Percentiles rank a stretch among this genome's conserved stretches.
Conservation (phyloP, 2,888 invertebrate genomes). For the Molorchus minor region DNA sequence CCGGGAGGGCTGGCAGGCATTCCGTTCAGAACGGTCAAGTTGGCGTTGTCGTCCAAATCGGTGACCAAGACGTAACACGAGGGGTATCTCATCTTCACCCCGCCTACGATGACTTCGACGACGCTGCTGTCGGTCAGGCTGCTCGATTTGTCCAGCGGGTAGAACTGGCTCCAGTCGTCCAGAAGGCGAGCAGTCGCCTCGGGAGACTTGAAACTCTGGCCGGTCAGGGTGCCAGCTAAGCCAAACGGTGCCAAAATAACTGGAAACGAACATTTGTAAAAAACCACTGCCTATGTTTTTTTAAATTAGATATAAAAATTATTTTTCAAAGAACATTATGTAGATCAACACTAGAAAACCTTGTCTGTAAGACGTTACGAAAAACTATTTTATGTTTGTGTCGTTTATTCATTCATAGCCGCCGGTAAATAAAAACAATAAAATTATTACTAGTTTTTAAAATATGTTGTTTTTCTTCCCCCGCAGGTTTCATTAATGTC, state of each 20-base stretch:
- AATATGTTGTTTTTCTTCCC: too few relatives aligned
- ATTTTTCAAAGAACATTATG: too few relatives aligned
- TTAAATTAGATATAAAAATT: too few relatives aligned
- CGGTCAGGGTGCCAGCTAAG: constrained; percentile 89
- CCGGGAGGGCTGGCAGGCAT: constrained; percentile 17
- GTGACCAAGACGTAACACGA: constrained; percentile 92
- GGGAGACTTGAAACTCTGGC: constrained; percentile 78
- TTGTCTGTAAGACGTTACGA: too few relatives aligned
- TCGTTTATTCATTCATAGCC: too few relatives aligned
- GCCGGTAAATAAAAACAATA: too few relatives aligned
- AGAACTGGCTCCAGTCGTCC: constrained; percentile 95
- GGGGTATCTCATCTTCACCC: constrained; percentile 95
- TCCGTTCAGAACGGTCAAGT: constrained; percentile 50
- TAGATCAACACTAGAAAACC: too few relatives aligned
- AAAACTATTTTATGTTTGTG: too few relatives aligned
- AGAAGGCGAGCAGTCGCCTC: constrained; percentile 79
- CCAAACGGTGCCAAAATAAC: constrained; percentile 97
- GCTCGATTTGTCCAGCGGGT: constrained; percentile 78
- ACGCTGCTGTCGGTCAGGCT: constrained; percentile 63
- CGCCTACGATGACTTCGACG: constrained; percentile 77
- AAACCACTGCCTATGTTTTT: too few relatives aligned
- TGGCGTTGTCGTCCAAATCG: constrained; percentile 78
- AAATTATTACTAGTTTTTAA: too few relatives aligned
- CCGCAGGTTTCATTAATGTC: too few relatives aligned
- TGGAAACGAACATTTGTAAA: constrained; percentile 64